Evolutionary conservation across 2,113 vertebrate species (phyloP).

Genomic region (Cathartes aura): DNA sequence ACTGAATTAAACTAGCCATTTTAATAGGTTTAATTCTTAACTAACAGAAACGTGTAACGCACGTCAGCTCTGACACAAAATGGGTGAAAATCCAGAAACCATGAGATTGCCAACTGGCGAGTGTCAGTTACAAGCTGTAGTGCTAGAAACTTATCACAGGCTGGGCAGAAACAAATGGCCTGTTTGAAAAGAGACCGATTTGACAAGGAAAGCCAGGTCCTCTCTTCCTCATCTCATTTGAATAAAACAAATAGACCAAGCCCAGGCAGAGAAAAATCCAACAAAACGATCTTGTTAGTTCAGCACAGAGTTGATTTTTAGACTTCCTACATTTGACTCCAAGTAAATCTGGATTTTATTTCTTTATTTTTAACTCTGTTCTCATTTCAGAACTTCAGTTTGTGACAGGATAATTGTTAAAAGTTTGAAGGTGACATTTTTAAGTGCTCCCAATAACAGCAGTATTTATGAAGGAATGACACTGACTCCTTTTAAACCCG

Average conservation of each 20-base stretch:
- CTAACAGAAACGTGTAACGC: background rate
- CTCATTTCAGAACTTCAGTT: background rate
- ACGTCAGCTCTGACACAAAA: background rate
- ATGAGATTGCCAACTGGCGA: background rate
- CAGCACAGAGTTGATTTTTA: background rate
- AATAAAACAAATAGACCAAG: conserved; percentile 61
- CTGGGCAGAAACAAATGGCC: background rate
- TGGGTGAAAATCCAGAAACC: background rate
- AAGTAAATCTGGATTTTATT: background rate
- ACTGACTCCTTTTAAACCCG: background rate
- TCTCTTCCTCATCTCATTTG: background rate
- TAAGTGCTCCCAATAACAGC: background rate
- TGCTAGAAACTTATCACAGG: background rate
- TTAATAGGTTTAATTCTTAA: background rate
- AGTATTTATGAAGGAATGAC: background rate
- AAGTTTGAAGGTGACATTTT: background rate
- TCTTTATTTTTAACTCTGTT: background rate
- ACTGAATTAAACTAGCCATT: background rate
- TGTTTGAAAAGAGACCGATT: background rate
- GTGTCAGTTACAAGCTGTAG: background rate
- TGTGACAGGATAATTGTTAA: background rate
- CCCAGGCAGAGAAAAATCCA: background rate
- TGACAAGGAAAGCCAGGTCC: background rate
- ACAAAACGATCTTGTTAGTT: background rate
- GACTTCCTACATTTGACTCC: background rate